These are phyloP conservation scores for Gallirallus australis DNA, from an alignment of 2,797 vertebrate genomes.

Conservation along the genomic window DNA sequence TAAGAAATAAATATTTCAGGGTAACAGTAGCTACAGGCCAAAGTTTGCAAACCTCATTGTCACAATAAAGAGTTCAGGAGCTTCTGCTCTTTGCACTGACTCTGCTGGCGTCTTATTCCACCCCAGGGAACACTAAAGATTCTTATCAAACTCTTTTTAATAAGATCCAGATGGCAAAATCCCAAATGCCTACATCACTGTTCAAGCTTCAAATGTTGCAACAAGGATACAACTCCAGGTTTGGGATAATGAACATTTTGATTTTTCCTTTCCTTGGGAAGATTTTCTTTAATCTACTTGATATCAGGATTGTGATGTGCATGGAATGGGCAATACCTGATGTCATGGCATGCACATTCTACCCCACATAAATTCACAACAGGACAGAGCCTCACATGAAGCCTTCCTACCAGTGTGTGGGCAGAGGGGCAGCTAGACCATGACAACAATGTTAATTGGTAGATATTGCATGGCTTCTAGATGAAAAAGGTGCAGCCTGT, in stretches of 20 bases:
- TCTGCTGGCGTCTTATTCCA: constrained; percentile 55
- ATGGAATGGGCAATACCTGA: constrained; percentile 2
- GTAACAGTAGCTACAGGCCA: constrained; percentile 60
- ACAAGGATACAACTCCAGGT: background rate
- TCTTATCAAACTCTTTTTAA: constrained; percentile 69
- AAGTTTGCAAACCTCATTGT: constrained; percentile 60
- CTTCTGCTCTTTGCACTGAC: constrained; percentile 57
- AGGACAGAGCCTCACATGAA: constrained; percentile 15
- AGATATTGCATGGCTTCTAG: constrained; percentile 29
- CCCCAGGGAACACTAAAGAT: constrained; percentile 62
- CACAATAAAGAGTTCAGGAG: constrained; percentile 62
- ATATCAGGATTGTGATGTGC: background rate
- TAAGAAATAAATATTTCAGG: constrained; percentile 66
- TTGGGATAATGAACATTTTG: background rate
- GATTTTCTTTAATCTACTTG: background rate
- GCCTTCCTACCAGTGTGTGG: constrained; percentile 11
- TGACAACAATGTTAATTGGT: constrained; percentile 34
- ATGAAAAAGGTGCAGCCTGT: constrained; percentile 50
- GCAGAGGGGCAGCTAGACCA: constrained; percentile 34
- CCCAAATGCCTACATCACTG: constrained; percentile 60
- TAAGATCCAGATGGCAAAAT: constrained; percentile 66
- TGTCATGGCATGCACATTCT: constrained; percentile 18
- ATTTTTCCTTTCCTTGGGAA: constrained; percentile 28
- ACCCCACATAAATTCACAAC: background rate
- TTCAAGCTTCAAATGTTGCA: constrained; percentile 26